A percentile compares a stretch with the other conserved stretches of the same genome.
These are phyloP conservation scores for Bombus superbus DNA, from an alignment of 1,140 invertebrate species.

Conservation along the genomic window DNA sequence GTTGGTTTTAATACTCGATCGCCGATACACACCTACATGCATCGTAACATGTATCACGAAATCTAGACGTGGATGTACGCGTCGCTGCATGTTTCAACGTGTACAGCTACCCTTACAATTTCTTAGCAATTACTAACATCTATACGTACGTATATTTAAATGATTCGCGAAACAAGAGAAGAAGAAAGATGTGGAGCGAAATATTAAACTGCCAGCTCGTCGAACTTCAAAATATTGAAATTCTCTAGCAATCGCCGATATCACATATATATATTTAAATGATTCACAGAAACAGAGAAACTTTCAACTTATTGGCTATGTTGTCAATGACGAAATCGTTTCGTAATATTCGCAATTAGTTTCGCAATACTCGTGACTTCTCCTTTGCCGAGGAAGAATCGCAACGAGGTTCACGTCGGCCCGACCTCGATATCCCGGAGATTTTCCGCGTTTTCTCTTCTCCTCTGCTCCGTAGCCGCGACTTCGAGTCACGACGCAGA, in stretches of 20 bases:
- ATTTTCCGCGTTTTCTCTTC: slow-evolving; percentile 21
- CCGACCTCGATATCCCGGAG: slow-evolving; percentile 20
- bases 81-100: too few species aligned
- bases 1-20: too few species aligned
- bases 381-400: slow-evolving; percentile 11
- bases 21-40: too few species aligned
- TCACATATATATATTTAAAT: not conserved
- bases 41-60: too few species aligned
- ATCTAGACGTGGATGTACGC: not conserved
- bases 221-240: not conserved
- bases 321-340: not conserved
- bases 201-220: not conserved
- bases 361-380: slow-evolving; percentile 18
- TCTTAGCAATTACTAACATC: too few species aligned
- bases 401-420: not conserved
- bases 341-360: not conserved
- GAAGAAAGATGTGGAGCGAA: too few species aligned
- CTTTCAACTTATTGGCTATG: too few species aligned
- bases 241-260: not conserved
- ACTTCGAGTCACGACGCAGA: not conserved
- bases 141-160: too few species aligned
- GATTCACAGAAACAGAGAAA: not conserved
- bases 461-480: not conserved
- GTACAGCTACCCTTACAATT: too few species aligned
- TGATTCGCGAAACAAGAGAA: too few species aligned